These are phyloP conservation scores for Myodes glareolus DNA, from an alignment of 2,113 vertebrate species.

Conservation along the genomic window DNA sequence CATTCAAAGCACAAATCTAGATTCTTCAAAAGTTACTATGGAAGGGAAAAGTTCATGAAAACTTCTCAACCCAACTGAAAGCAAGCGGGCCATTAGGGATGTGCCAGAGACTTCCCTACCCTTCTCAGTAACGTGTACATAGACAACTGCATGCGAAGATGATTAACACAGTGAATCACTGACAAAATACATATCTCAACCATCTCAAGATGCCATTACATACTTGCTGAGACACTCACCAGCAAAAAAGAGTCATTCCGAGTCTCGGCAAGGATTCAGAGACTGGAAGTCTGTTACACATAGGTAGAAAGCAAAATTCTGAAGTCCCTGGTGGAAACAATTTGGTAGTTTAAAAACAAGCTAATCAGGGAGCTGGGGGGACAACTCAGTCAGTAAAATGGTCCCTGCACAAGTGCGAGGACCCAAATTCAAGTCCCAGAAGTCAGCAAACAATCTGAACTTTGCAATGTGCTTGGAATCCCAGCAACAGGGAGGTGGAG, in stretches of 20 bases:
- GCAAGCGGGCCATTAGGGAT: neutral
- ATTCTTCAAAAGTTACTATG: neutral
- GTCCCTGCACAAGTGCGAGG: neutral
- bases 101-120: neutral
- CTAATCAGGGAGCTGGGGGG: neutral
- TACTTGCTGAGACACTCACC: neutral
- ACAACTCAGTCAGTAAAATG: neutral
- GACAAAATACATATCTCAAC: neutral
- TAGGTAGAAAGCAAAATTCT: neutral
- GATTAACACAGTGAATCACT: neutral
- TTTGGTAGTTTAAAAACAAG: neutral
- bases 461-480: neutral
- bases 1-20: neutral
- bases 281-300: neutral
- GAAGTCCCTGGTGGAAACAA: neutral
- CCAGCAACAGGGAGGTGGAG: neutral
- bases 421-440: neutral
- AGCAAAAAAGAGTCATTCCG: neutral
- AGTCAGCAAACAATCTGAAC: neutral
- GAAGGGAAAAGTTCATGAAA: neutral
- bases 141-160: neutral
- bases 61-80: neutral
- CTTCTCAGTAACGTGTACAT: neutral
- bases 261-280: neutral
- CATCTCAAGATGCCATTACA: neutral